These are phyloP conservation scores for Philopedon plagiatum DNA, from an alignment of 2,888 invertebrate genomes.

Conservation along the genomic window DNA sequence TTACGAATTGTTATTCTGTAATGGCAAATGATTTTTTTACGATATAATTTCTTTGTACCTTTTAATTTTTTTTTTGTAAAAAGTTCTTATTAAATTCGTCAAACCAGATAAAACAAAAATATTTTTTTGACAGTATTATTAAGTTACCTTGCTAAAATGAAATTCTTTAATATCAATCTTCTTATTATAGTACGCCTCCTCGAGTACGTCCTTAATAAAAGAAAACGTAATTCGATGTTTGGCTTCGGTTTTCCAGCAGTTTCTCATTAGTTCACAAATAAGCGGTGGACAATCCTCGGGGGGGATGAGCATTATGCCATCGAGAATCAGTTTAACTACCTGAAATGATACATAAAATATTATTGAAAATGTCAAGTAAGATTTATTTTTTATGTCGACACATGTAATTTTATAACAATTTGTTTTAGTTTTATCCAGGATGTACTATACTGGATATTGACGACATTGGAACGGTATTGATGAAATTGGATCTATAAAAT, in stretches of 20 bases:
- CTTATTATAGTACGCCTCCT: slow-evolving; percentile 62
- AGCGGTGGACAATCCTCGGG: slow-evolving; percentile 84
- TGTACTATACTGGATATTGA: too few relatives aligned
- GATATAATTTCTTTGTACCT: too few relatives aligned
- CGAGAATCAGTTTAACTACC: slow-evolving; percentile 81
- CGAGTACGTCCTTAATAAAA: slow-evolving; percentile 78
- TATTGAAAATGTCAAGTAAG: too few relatives aligned
- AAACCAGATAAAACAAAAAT: too few relatives aligned
- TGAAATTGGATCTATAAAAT: too few relatives aligned
- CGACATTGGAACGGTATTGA: too few relatives aligned
- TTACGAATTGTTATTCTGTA: too few relatives aligned
- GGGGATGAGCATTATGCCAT: slow-evolving; percentile 84
- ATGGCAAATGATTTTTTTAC: too few relatives aligned
- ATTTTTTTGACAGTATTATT: neutral
- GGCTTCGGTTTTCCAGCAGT: slow-evolving; percentile 87
- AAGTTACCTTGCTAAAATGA: slow-evolving; percentile 20
- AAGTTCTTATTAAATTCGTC: too few relatives aligned
- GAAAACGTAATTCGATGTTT: slow-evolving; percentile 81
- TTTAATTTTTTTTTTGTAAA: too few relatives aligned
- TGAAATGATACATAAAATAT: too few relatives aligned
- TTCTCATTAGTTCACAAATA: slow-evolving; percentile 82
- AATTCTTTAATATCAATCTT: slow-evolving; percentile 3
- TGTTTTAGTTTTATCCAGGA: neutral
- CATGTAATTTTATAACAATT: neutral
- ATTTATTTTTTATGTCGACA: too few relatives aligned